A percentile compares a stretch with the other conserved stretches of the same genome.
phyloP scores from a whole-genome alignment of 2,797 vertebrate species.

The Spinibarbus caldwelli region DNA sequence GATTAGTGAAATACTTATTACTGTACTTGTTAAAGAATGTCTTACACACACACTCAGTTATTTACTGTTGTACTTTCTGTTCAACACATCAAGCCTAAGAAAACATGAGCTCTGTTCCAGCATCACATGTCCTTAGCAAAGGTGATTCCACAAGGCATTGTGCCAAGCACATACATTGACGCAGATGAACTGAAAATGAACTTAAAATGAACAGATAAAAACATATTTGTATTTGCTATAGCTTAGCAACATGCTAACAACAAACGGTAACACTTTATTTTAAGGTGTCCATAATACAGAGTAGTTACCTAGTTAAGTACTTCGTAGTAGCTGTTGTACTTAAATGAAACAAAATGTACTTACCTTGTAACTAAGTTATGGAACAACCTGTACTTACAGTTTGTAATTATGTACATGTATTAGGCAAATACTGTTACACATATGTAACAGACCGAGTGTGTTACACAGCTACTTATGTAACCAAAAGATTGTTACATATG shows the following conservation, averaged over 20 bases:
- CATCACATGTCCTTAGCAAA: background rate
- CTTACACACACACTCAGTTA: background rate
- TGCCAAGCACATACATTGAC: background rate
- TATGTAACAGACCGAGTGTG: too few relatives aligned
- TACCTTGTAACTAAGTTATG: too few relatives aligned
- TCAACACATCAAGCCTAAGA: constrained; percentile 8
- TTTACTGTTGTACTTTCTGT: background rate
- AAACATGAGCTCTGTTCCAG: background rate
- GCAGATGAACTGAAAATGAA: background rate
- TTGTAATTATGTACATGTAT: too few relatives aligned
- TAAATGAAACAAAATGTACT: too few relatives aligned
- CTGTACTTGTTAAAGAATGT: background rate
- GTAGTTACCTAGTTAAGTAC: too few relatives aligned
- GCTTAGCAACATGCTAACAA: background rate
- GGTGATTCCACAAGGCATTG: background rate
- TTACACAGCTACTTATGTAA: too few relatives aligned
- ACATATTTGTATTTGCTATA: background rate
- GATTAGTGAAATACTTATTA: background rate
- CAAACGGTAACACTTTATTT: too few relatives aligned
- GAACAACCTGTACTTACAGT: too few relatives aligned
- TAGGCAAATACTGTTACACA: too few relatives aligned
- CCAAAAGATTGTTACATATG: too few relatives aligned
- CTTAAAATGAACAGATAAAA: background rate
- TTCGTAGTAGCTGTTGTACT: too few relatives aligned
- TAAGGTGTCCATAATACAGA: too few relatives aligned